Conservation (phyloP, 2,113 vertebrate genomes). For the Hemichromis elongatus region DNA sequence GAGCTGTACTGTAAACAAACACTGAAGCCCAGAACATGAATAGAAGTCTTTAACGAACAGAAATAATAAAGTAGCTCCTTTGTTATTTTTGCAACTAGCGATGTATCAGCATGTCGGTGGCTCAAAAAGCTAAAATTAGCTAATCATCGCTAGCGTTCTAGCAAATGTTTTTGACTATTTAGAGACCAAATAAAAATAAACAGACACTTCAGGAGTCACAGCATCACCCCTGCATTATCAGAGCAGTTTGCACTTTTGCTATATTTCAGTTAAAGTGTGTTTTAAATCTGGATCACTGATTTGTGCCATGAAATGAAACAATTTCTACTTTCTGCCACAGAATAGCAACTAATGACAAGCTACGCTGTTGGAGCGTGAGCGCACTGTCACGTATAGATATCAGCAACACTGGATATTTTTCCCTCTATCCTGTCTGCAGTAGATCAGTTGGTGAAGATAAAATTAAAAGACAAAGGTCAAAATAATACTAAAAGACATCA, state of each 20-base stretch:
- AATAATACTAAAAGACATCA: neutral
- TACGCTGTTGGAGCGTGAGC: neutral
- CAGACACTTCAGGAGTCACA: neutral
- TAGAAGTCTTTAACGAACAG: neutral
- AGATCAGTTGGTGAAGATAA: neutral
- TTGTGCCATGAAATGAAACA: neutral
- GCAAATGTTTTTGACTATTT: neutral
- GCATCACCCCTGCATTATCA: neutral
- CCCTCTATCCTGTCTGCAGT: neutral
- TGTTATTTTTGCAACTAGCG: neutral
- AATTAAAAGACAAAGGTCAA: neutral
- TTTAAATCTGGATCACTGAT: neutral
- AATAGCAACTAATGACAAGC: neutral
- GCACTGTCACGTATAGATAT: neutral
- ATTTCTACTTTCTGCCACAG: neutral
- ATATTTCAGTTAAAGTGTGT: neutral
- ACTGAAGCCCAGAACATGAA: neutral
- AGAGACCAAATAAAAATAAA: neutral
- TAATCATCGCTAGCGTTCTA: neutral
- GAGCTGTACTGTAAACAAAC: too few relatives aligned
- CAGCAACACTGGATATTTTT: neutral
- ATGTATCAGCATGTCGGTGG: accelerated
- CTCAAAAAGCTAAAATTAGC: neutral
- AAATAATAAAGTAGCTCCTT: neutral
- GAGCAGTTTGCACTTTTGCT: neutral